Conservation (phyloP, 2,113 vertebrate species). For the Entelurus aequoreus region DNA sequence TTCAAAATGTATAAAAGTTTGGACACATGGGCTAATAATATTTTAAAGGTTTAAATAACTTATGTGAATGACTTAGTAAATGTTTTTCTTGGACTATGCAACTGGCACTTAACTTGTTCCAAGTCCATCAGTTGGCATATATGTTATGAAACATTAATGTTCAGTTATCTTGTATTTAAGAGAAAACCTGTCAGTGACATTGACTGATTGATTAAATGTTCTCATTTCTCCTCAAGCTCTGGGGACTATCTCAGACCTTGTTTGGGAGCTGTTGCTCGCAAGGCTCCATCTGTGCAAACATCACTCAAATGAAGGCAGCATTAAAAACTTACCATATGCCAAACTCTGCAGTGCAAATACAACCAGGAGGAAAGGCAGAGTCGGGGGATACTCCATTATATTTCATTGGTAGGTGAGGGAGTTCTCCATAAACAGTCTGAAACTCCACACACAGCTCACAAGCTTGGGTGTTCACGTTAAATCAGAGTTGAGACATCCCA, state of each 20-base stretch:
- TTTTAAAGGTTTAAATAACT: conserved; percentile 42
- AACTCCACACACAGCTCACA: conserved; percentile 47
- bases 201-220: not conserved
- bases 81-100: not conserved
- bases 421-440: conserved; percentile 16
- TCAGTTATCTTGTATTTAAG: not conserved
- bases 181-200: not conserved
- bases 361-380: conserved; percentile 46
- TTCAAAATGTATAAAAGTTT: too few species aligned
- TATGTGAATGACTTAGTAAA: conserved; percentile 35
- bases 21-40: conserved; percentile 22
- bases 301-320: conserved; percentile 5
- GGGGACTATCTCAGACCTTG: conserved; percentile 2
- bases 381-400: conserved; percentile 63
- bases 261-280: conserved; percentile 2
- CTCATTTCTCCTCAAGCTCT: not conserved
- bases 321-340: conserved; percentile 66
- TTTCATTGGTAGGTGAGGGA: conserved; percentile 21
- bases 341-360: conserved; percentile 53
- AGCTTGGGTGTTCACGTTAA: conserved; percentile 2
- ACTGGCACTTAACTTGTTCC: not conserved
- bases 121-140: not conserved
- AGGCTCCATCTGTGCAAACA: conserved; percentile 42
- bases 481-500: conserved; percentile 13
- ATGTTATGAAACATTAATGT: not conserved